Evolutionary conservation across 1,140 invertebrate species (phyloP).

Genomic region (Drosophila rhopaloa): DNA sequence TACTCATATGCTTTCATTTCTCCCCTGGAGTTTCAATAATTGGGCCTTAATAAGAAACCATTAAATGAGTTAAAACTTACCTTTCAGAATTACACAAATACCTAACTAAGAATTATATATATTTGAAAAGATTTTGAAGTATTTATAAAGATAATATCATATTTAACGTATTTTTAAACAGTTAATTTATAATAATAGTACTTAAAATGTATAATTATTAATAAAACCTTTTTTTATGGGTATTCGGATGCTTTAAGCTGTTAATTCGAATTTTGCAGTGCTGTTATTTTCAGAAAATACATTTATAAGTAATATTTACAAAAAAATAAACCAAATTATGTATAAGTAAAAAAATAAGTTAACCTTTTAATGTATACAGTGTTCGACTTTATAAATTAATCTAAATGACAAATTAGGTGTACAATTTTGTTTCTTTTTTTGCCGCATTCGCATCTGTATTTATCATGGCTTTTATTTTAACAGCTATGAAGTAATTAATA

Average conservation of each 20-base stretch:
- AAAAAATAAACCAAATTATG: not conserved
- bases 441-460: not conserved
- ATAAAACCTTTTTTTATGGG: not conserved
- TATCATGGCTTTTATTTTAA: not conserved
- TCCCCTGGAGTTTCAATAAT: no score
- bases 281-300: constrained; percentile 1
- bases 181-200: not conserved
- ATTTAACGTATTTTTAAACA: not conserved
- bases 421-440: not conserved
- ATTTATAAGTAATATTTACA: constrained; percentile 2
- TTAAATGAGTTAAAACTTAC: no score
- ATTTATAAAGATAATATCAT: not conserved
- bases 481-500: not conserved
- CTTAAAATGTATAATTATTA: no score
- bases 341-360: not conserved
- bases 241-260: not conserved
- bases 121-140: not conserved
- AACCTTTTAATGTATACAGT: no score
- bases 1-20: constrained; percentile 5
- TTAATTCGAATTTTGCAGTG: not conserved
- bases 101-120: not conserved
- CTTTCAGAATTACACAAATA: no score
- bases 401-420: no score
- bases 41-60: not conserved
- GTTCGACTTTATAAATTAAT: no score